Conservation (phyloP, 2,888 invertebrate species). For the Capitulum mitella region DNA sequence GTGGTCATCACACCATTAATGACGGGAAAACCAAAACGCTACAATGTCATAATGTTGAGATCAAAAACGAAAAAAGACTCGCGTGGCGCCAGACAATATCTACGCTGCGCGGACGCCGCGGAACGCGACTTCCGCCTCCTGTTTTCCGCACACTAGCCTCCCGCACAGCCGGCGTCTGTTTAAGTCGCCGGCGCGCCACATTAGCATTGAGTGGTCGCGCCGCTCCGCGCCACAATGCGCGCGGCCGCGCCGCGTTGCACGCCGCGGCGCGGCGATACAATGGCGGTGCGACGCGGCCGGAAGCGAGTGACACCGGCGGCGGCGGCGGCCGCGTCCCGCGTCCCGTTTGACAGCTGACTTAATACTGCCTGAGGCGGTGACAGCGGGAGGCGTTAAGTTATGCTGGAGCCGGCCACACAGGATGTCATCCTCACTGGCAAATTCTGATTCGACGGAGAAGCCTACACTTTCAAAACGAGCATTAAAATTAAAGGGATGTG, state of each 20-base stretch:
- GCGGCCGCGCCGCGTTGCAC: not conserved
- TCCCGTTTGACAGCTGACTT: too few relatives aligned
- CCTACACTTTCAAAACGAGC: too few relatives aligned
- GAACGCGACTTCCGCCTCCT: not conserved
- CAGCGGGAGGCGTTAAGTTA: too few relatives aligned
- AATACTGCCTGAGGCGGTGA: too few relatives aligned
- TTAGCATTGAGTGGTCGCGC: conserved; percentile 9
- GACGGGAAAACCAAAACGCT: too few relatives aligned
- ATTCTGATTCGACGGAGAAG: too few relatives aligned
- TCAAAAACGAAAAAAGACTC: too few relatives aligned
- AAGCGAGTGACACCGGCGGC: not conserved
- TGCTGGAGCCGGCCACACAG: not conserved
- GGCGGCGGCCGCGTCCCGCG: not conserved
- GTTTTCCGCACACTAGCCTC: not conserved
- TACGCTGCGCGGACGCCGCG: not conserved
- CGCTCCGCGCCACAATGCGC: not conserved
- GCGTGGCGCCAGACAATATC: not conserved
- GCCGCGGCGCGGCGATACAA: not conserved
- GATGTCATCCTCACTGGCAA: too few relatives aligned
- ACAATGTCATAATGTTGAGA: too few relatives aligned
- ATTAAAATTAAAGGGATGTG: too few relatives aligned
- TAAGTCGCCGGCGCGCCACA: not conserved
- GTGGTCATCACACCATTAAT: too few relatives aligned
- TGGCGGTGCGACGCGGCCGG: not conserved
- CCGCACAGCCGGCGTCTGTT: not conserved